Conservation (phyloP, 2,888 invertebrate genomes). For the Glyphotaelius pellucidus region DNA sequence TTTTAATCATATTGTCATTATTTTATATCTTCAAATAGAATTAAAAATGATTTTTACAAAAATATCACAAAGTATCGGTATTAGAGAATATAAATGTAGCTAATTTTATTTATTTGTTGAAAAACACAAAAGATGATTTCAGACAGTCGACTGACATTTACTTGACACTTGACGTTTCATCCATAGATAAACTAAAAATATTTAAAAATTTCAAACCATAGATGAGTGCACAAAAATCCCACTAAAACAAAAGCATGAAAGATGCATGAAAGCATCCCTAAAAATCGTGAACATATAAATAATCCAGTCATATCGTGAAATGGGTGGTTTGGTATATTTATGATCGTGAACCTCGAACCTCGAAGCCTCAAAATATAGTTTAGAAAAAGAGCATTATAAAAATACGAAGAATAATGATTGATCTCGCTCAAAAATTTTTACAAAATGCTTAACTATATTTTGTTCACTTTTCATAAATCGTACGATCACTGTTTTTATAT, state of each 20-base stretch:
- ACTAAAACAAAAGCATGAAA: background rate
- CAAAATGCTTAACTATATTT: too few species aligned
- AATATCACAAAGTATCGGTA: background rate
- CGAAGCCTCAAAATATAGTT: background rate
- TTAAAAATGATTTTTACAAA: background rate
- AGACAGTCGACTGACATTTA: background rate
- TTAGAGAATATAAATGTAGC: background rate
- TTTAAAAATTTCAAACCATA: background rate
- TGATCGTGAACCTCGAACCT: too few species aligned
- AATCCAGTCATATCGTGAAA: too few species aligned
- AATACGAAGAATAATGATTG: too few species aligned
- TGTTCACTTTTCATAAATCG: too few species aligned
- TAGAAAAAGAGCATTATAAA: background rate
- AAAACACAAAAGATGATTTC: background rate
- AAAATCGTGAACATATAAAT: too few species aligned
- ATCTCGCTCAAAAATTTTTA: too few species aligned
- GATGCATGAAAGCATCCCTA: too few species aligned
- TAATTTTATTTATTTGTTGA: background rate
- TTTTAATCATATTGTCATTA: slow-evolving; percentile 59
- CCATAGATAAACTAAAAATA: background rate
- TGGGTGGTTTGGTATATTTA: too few species aligned
- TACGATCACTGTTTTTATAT: too few species aligned
- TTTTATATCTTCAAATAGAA: background rate
- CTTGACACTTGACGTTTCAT: background rate
- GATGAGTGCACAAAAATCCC: background rate